Evolutionary conservation across 2,797 vertebrate genomes (phyloP), one percentile per base, ranked within the genome.

Genomic region (Leuciscus waleckii): DNA sequence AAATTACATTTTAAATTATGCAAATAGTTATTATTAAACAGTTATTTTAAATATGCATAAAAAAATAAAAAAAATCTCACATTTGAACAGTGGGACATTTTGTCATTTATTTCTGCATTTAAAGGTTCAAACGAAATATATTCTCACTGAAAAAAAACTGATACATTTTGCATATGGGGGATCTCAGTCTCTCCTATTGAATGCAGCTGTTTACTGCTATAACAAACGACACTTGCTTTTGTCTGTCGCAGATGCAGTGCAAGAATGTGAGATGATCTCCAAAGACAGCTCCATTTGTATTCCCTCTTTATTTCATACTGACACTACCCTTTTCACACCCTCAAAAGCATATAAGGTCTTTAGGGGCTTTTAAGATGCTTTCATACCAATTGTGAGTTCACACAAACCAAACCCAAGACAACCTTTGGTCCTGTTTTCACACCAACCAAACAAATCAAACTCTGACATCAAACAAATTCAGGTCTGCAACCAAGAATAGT

Each of bases 371-470:
- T 63, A 29, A 41, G n/a, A 43, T 19, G 56, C n/a, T 63, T 78
- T 78, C 37, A 58, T 41, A 16, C 35, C 21, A 56, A 5, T 39
- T 58, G 35, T 17, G 54, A 54, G 23, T 43, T n/a, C 51, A 58
- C 35, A 37, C 14, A 1, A 39, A 77, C 21, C 2, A 0, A 17
- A 43, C 39, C 14, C 1, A 0, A 43, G 23, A 29, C 0, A 17
- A 79, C 16, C 9, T 41, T 79, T 21, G 37, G n/a, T 65, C 39
- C 37, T 13, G 37, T 32, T 65, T 65, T 46, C 3, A 61, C 37
- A 3, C n/a, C 39, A 79, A 29, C 54, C 76, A 61, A 29, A 41
- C 56, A 79, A n/a, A 77, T 37, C 51, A 77, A 77, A 58, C 51
- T 41, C 77, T 67, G 61, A 46, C 41, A 21, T 46, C 77, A 49